Base-by-base conservation (phyloP, 2,113 vertebrate species). In the Pitta sordida region DNA sequence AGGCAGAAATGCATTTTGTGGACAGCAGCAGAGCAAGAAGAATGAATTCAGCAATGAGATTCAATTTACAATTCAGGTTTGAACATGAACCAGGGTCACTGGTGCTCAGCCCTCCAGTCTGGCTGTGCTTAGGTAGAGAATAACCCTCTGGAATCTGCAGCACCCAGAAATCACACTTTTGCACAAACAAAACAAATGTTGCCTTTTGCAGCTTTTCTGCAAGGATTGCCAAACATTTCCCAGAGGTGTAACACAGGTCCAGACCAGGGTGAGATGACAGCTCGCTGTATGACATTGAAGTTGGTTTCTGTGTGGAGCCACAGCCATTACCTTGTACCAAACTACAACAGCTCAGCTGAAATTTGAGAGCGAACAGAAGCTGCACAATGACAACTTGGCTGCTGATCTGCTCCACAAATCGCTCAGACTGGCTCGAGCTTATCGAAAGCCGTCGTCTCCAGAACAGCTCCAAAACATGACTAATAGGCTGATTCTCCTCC, bases 401-500 rank as follows among this genome's bases (percentile, higher is more conserved):
- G 93, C n/a, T 17, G 71, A 90, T 83, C 74, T 44, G 46, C 49
- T 62, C 85, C 55, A 51, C 49, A 58, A 69, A 59, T 63, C 15
- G 29, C 82, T 83, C 87, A 79, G 94, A 83, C 59, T 43, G 73
- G 73, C 65, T 30, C 4, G 21, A 75, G 91, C 68, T 94, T 56
- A 86, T 59, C 13, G 3, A 90, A 82, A 59, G 39, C 79, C 4
- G 10, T 88, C 92, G 91, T 49, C 82, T 94, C 69, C 53, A 71
- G 80, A 92, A 78, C 52, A 83, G 49, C 76, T 67, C 65, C 87
- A 84, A 80, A 93, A 93, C 91, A 79, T 85, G 76, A 78, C 83
- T 91, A 82, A 84, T 59, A 69, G 85, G 87, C 60, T 96, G 93
- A 95, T 90, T 65, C 83, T 86, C 51, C 69, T 90, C 87, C 94